Evolutionary conservation across 2,797 vertebrate species (phyloP).

Genomic region (Ispidina lecontei): DNA sequence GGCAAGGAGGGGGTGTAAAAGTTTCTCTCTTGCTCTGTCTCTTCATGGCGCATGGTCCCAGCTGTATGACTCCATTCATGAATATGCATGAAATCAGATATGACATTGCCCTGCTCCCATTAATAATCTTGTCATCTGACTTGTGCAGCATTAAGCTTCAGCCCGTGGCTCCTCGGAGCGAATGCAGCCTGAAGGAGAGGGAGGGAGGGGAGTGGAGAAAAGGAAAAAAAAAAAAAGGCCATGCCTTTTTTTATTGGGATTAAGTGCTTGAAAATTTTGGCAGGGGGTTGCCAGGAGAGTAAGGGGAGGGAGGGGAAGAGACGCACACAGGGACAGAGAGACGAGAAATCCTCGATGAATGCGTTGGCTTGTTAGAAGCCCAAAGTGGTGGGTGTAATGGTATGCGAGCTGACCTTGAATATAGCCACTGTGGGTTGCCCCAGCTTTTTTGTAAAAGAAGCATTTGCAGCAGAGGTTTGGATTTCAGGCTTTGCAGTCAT

Average conservation of each 20-base stretch:
- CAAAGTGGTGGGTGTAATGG: slow-evolving; percentile 83
- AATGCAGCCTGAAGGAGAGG: slow-evolving; percentile 78
- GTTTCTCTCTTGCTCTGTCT: slow-evolving; percentile 71
- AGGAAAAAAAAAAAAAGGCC: slow-evolving; percentile 53
- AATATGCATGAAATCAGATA: slow-evolving; percentile 95
- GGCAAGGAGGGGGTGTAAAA: slow-evolving; percentile 68
- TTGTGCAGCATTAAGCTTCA: slow-evolving; percentile 86
- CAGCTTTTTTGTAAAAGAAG: slow-evolving; percentile 95
- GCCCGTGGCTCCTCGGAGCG: slow-evolving; percentile 76
- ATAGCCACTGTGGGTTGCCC: slow-evolving; percentile 88
- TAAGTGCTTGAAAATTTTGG: slow-evolving; percentile 83
- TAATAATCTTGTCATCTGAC: slow-evolving; percentile 97
- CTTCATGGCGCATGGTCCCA: slow-evolving; percentile 83
- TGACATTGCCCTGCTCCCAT: slow-evolving; percentile 88
- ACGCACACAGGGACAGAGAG: slow-evolving; percentile 69
- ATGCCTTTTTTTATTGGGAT: slow-evolving; percentile 77
- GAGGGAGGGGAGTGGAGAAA: slow-evolving; percentile 38
- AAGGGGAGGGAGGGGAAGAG: slow-evolving; percentile 65
- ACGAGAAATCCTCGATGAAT: slow-evolving; percentile 80
- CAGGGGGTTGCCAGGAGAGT: slow-evolving; percentile 70
- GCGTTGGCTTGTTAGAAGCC: slow-evolving; percentile 81
- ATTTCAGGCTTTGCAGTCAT: slow-evolving; percentile 99
- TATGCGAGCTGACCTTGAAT: slow-evolving; percentile 90
- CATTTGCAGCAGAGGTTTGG: slow-evolving; percentile 98
- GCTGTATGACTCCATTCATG: slow-evolving; percentile 89